Evolutionary conservation across 2,797 vertebrate genomes (phyloP).

Genomic region (Todus mexicanus): DNA sequence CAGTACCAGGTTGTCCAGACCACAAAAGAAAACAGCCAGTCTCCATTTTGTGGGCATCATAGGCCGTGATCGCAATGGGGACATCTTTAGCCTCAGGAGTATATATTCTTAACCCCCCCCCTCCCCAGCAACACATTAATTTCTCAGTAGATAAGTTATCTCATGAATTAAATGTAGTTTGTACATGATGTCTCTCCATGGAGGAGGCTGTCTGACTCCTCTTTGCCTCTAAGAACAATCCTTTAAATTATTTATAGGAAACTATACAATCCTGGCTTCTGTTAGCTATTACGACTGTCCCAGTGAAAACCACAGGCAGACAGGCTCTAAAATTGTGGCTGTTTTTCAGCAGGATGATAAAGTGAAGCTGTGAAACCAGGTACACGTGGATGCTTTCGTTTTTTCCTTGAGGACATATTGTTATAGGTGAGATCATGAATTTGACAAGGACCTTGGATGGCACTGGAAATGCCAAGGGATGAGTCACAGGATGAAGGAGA

Average conservation of each 20-base stretch:
- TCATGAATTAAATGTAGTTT: not conserved
- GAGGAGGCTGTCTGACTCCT: not conserved
- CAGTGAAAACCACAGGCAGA: not conserved
- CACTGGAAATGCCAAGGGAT: not conserved
- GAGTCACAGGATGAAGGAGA: not conserved
- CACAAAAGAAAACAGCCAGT: not conserved
- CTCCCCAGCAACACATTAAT: too few species aligned
- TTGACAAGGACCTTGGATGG: not conserved
- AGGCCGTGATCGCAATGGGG: not conserved
- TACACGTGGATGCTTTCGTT: not conserved
- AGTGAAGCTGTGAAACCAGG: not conserved
- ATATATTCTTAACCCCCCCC: not conserved
- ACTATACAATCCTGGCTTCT: not conserved
- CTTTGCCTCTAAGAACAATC: not conserved
- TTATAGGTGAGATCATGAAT: not conserved
- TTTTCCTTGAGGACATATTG: rapidly evolving
- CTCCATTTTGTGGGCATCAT: rapidly evolving
- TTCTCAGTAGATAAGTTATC: not conserved
- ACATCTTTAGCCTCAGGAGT: not conserved
- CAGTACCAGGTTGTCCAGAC: not conserved
- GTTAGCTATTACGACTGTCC: not conserved
- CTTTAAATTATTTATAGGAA: not conserved
- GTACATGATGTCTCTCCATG: not conserved
- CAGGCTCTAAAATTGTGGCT: not conserved
- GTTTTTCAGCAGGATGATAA: not conserved